Percentiles rank a stretch among this genome's conserved stretches.
These are phyloP conservation scores for Pluvianellus socialis DNA, from an alignment of 2,113 vertebrate species.

Conservation along the genomic window DNA sequence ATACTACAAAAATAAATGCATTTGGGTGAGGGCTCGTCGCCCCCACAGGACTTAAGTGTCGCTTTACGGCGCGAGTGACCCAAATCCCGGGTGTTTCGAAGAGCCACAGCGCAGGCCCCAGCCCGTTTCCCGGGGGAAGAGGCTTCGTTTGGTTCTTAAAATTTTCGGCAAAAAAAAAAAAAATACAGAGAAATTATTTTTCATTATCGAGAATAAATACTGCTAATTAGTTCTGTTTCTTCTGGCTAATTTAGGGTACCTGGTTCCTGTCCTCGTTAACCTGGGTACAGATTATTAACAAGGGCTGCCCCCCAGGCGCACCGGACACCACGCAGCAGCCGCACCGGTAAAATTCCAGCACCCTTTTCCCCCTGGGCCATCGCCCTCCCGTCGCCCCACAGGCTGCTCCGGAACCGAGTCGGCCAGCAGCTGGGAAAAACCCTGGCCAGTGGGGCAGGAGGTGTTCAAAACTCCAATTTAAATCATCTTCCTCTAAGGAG, in stretches of 20 bases:
- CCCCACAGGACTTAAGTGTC: background rate
- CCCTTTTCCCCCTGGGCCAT: background rate
- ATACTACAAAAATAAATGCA: conserved; percentile 81
- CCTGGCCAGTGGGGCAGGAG: rapidly evolving
- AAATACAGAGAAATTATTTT: rapidly evolving
- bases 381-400: background rate
- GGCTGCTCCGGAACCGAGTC: background rate
- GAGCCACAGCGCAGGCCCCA: background rate
- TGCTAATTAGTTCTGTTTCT: no score
- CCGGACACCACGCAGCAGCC: no score
- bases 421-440: no score
- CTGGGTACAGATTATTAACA: no score
- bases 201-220: background rate
- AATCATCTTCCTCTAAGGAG: background rate
- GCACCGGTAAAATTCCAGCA: background rate
- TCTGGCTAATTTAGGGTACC: background rate
- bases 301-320: no score
- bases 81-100: background rate
- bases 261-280: background rate
- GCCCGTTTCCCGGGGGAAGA: background rate
- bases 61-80: background rate
- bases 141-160: rapidly evolving
- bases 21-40: conserved; percentile 10
- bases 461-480: background rate
- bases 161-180: rapidly evolving